Percentiles rank a stretch among this genome's conserved stretches.
Evolutionary conservation across 2,888 invertebrate species (phyloP).

Genomic region (Allacma fusca): DNA sequence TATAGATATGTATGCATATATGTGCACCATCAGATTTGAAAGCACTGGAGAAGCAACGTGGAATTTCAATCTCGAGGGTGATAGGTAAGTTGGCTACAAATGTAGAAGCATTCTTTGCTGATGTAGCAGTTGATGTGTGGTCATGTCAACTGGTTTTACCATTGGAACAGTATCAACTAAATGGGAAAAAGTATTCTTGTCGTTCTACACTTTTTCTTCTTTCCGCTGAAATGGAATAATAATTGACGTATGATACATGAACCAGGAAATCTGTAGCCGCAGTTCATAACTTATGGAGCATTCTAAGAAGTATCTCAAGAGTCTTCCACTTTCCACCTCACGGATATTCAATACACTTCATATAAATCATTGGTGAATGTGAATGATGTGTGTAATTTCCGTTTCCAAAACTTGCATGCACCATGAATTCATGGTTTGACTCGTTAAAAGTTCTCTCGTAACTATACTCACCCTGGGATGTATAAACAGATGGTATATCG

Average conservation of each 20-base stretch:
- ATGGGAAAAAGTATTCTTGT: not conserved
- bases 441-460: not conserved
- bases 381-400: constrained; percentile 37
- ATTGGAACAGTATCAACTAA: not conserved
- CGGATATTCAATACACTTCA: constrained; percentile 32
- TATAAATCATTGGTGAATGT: constrained; percentile 34
- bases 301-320: not conserved
- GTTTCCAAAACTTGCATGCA: constrained; percentile 23
- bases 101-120: not conserved
- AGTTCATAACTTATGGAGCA: constrained; percentile 1
- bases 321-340: constrained; percentile 20
- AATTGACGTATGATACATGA: constrained; percentile 9
- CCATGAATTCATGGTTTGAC: constrained; percentile 34
- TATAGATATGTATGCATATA: too few relatives aligned
- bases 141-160: not conserved
- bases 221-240: constrained; percentile 10
- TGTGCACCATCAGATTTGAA: too few relatives aligned
- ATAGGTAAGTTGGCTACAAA: not conserved
- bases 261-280: not conserved
- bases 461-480: not conserved
- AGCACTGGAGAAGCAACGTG: too few relatives aligned
- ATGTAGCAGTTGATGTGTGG: not conserved
- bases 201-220: not conserved
- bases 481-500: not conserved
- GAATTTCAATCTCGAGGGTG: too few relatives aligned